phyloP scores from a whole-genome alignment of 2,888 invertebrate genomes.

The Strigamia crassipes region DNA sequence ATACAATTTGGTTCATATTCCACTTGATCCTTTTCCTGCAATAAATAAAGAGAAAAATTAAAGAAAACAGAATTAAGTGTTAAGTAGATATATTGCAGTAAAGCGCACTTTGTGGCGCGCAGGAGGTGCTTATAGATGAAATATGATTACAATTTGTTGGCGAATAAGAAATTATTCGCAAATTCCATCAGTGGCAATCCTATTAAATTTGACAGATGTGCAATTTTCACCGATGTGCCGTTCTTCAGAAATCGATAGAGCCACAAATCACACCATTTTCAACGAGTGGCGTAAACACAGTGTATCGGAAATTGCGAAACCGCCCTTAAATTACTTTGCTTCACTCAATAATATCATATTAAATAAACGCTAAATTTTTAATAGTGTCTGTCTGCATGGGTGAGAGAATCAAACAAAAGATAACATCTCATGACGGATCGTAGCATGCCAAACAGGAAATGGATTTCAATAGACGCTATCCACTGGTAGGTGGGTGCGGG shows the following conservation, averaged over 20 bases:
- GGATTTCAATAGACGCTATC: neutral
- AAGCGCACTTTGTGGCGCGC: neutral
- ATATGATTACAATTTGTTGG: conserved; percentile 25
- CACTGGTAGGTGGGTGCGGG: neutral
- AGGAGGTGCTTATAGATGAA: conserved; percentile 17
- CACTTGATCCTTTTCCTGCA: conserved; percentile 83
- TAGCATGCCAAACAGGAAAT: conserved; percentile 2
- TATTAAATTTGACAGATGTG: conserved; percentile 23
- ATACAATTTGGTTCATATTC: conserved; percentile 84
- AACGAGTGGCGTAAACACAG: conserved; percentile 19
- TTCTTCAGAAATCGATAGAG: neutral
- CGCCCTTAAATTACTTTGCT: neutral
- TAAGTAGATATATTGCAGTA: neutral
- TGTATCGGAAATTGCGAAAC: conserved; percentile 12
- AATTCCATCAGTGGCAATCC: conserved; percentile 31
- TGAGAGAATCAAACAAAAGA: conserved; percentile 10
- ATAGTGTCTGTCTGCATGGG: neutral
- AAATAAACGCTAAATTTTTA: conserved; percentile 6
- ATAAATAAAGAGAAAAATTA: conserved; percentile 43
- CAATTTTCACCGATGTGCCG: conserved; percentile 18
- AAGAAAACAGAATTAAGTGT: neutral
- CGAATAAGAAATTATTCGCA: neutral
- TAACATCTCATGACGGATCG: neutral
- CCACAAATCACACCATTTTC: conserved; percentile 14
- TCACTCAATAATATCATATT: conserved; percentile 12